Base-by-base conservation (phyloP, 2,113 vertebrate genomes). In the Carettochelys insculpta region DNA sequence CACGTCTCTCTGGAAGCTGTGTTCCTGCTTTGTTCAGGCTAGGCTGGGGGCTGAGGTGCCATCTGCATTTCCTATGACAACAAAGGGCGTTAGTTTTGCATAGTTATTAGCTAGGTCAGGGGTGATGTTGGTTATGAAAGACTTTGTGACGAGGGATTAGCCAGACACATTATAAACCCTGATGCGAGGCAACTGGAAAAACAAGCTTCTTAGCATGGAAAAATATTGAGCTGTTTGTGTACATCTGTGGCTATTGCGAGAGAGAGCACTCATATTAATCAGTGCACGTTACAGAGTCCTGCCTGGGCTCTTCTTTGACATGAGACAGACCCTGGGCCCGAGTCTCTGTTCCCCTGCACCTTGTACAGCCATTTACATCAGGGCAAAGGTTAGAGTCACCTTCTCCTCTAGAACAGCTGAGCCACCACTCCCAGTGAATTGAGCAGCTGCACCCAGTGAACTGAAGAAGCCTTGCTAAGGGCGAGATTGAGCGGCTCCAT, bases 91-190 rank as follows among this genome's bases (percentile, higher is more conserved):
- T 82, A 89, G 87, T 80, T 77, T 86, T 94, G 29, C 81, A 45
- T 76, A 92, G 90, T 95, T 94, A 94, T 95, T 97, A 96, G 86
- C 94, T 45, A 47, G 94, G 94, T 96, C 95, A 97, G 91, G 95
- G 94, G 92, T 97, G 94, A 95, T 96, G 93, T 95, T 96, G 96
- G 84, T 97, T 97, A 95, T 96, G 96, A 96, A 97, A 96, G 96
- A 53, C 91, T 94, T 85, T 79, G 93, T 93, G 94, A 95, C 95
- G 93, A 94, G 86, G 90, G 94, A 97, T 97, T 97, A 97, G 94
- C 95, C 81, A 79, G 80, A 85, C 89, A 79, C 94, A 87, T 95
- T 95, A 93, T 94, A 95, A 89, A 90, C 94, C n/a, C 90, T 90
- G 10, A 92, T 89, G 92, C 86, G 17, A 92, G 95, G 94, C 94